These are phyloP conservation scores for Cliona cf. orientalis DNA, from an alignment of 37 sponge, comb jelly and placozoan genomes.

Conservation along the genomic window DNA sequence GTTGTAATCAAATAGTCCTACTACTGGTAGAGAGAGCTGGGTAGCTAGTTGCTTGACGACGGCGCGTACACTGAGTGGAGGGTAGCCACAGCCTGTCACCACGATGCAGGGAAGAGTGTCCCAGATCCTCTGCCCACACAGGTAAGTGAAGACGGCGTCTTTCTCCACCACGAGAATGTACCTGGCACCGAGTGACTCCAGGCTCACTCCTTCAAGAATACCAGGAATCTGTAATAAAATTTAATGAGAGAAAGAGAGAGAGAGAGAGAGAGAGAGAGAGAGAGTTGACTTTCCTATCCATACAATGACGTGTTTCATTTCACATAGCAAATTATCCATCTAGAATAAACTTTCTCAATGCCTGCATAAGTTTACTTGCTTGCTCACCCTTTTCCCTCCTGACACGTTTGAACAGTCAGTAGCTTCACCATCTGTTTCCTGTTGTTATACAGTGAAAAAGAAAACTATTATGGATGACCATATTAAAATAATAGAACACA, in stretches of 20 bases:
- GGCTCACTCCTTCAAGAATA: conserved; percentile 46
- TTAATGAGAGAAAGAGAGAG: background rate
- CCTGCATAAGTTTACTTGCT: background rate
- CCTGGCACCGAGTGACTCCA: conserved; percentile 87
- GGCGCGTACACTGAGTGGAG: conserved; percentile 88
- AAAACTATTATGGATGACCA: background rate
- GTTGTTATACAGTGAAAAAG: conserved; percentile 13
- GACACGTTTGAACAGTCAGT: conserved; percentile 69
- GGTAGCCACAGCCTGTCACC: conserved; percentile 96
- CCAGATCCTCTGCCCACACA: conserved; percentile 93
- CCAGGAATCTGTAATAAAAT: conserved; percentile 93
- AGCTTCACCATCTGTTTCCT: conserved; percentile 56
- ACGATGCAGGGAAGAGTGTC: conserved; percentile 89
- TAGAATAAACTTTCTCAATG: no score
- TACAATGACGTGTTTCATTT: no score
- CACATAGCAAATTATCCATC: no score
- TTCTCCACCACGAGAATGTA: conserved; percentile 97
- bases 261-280: background rate
- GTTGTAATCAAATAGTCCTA: conserved; percentile 97
- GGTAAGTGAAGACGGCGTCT: conserved; percentile 95
- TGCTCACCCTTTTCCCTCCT: conserved; percentile 58
- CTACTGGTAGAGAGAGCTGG: conserved; percentile 74
- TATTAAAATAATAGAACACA: background rate
- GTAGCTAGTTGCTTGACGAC: conserved; percentile 59
- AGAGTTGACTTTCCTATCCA: no score